phyloP scores from a whole-genome alignment of 2,113 vertebrate genomes.

The Halichoeres trimaculatus region DNA sequence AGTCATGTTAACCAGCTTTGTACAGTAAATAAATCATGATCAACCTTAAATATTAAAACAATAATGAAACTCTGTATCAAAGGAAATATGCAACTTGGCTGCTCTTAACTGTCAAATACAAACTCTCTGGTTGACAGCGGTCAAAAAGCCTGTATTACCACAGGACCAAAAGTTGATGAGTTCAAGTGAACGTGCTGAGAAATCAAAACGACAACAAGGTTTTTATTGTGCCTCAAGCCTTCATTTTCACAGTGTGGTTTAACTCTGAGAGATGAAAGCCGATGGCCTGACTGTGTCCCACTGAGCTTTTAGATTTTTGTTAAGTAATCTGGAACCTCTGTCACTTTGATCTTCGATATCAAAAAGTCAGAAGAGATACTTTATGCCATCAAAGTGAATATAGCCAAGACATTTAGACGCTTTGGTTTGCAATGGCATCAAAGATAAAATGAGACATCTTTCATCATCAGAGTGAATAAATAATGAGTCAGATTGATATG shows the following conservation, averaged over 20 bases:
- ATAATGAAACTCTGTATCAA: neutral
- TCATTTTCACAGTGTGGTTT: neutral
- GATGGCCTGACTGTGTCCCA: slow-evolving; percentile 16
- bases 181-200: neutral
- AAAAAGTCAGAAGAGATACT: slow-evolving; percentile 33
- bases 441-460: neutral
- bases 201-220: slow-evolving; percentile 1
- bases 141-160: neutral
- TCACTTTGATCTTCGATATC: slow-evolving; percentile 62
- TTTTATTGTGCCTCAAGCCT: slow-evolving; percentile 27
- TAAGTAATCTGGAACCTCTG: slow-evolving; percentile 24
- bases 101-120: neutral
- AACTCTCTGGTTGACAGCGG: neutral
- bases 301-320: slow-evolving; percentile 27
- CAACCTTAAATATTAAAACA: neutral
- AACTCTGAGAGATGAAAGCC: slow-evolving; percentile 55
- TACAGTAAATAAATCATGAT: too few species aligned
- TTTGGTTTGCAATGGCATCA: neutral
- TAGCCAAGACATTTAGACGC: neutral
- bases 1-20: neutral
- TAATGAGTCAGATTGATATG: neutral
- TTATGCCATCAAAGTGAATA: neutral
- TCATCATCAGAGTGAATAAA: slow-evolving; percentile 10
- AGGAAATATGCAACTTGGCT: neutral
- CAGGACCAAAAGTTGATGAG: neutral